A percentile compares a stretch with the other conserved stretches of the same genome.
These are phyloP conservation scores for Sarcophaga peregrina DNA, from an alignment of 1,140 invertebrate genomes.

Conservation along the genomic window DNA sequence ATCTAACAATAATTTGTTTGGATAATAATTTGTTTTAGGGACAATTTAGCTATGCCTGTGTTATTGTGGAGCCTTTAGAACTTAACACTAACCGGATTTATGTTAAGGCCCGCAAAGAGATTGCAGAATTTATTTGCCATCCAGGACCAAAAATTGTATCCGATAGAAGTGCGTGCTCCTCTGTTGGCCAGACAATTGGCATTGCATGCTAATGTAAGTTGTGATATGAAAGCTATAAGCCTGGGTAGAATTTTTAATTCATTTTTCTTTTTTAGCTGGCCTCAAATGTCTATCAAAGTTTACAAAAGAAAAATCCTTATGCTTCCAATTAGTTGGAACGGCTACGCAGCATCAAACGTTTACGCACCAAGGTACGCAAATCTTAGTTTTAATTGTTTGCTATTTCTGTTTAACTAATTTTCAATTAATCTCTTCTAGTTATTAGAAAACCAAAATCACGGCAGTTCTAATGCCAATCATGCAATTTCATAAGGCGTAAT, in stretches of 20 bases:
- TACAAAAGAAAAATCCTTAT: conserved; percentile 80
- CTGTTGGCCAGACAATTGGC: conserved; percentile 90
- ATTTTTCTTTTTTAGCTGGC: conserved; percentile 75
- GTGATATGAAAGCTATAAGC: not conserved
- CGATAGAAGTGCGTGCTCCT: conserved; percentile 87
- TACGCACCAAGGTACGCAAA: conserved; percentile 64
- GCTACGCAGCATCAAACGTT: conserved; percentile 86
- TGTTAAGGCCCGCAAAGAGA: conserved; percentile 86
- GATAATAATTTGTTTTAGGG: conserved; percentile 71
- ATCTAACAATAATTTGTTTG: too few species aligned
- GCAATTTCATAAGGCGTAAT: not conserved
- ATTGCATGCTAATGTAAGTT: conserved; percentile 90
- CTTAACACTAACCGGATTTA: conserved; percentile 86
- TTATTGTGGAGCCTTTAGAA: conserved; percentile 92
- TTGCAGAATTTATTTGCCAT: conserved; percentile 81
- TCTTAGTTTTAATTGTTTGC: not conserved
- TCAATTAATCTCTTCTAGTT: conserved; percentile 47
- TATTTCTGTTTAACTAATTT: not conserved
- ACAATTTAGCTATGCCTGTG: conserved; percentile 93
- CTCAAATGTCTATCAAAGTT: conserved; percentile 83
- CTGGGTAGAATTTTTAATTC: not conserved
- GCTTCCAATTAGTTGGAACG: conserved; percentile 96
- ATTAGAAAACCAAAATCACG: conserved; percentile 52
- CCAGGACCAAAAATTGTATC: conserved; percentile 88
- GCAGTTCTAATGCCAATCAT: conserved; percentile 47